These are phyloP conservation scores for Carterocephalus palaemon DNA, from an alignment of 2,888 invertebrate genomes.

Conservation along the genomic window DNA sequence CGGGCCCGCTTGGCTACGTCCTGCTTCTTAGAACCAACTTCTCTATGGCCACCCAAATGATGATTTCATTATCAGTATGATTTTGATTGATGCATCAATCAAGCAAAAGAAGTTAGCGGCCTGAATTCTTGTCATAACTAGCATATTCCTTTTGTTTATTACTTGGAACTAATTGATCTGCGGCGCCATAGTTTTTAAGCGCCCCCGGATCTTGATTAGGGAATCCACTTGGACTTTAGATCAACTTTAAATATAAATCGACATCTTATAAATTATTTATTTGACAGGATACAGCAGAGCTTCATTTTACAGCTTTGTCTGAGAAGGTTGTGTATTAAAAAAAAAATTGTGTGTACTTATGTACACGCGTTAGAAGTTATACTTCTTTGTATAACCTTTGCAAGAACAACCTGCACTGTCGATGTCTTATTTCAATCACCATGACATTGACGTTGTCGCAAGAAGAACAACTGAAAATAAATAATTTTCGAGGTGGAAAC, in stretches of 20 bases:
- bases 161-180: slow-evolving; percentile 73
- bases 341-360: too few species aligned
- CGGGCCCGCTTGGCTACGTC: slow-evolving; percentile 47
- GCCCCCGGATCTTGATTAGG: slow-evolving; percentile 37
- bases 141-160: slow-evolving; percentile 73
- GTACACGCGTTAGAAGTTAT: too few species aligned
- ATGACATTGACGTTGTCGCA: too few species aligned
- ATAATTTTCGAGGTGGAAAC: too few species aligned
- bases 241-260: slow-evolving; percentile 8
- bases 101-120: slow-evolving; percentile 67
- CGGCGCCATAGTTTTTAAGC: slow-evolving; percentile 73
- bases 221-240: slow-evolving; percentile 29
- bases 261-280: slow-evolving; percentile 5
- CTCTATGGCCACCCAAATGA: slow-evolving; percentile 79
- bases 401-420: too few species aligned
- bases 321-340: too few species aligned
- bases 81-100: slow-evolving; percentile 79
- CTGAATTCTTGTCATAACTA: slow-evolving; percentile 70
- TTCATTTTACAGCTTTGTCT: too few species aligned
- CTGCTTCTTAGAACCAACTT: slow-evolving; percentile 63
- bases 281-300: too few species aligned
- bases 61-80: slow-evolving; percentile 79
- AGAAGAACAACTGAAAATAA: too few species aligned
- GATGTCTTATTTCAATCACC: too few species aligned
- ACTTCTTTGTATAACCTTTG: too few species aligned